phyloP scores from a whole-genome alignment of 2,113 vertebrate genomes.

The Clarias magur region DNA sequence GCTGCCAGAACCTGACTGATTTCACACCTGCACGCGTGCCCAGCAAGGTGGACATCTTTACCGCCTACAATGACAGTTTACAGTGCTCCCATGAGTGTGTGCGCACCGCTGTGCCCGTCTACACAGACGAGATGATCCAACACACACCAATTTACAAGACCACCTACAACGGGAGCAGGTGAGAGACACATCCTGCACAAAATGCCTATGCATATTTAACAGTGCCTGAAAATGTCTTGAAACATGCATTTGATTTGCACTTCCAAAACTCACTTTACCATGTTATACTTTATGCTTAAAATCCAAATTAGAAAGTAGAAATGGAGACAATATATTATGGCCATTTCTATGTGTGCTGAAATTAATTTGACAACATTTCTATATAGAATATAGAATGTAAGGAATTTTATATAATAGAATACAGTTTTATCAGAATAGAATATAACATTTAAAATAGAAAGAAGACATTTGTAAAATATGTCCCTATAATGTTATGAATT shows the following conservation, averaged over 20 bases:
- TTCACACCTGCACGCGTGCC: constrained; percentile 90
- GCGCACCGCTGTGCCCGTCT: constrained; percentile 84
- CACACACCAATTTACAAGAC: constrained; percentile 88
- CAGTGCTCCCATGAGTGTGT: constrained; percentile 98
- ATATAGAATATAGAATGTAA: background rate
- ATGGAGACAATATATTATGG: background rate
- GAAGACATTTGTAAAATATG: background rate
- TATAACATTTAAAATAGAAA: background rate
- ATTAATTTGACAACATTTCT: too few species aligned
- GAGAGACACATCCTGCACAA: constrained; percentile 31
- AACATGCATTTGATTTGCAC: background rate
- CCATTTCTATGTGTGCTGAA: too few species aligned
- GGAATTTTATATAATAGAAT: background rate
- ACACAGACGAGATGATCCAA: constrained; percentile 88
- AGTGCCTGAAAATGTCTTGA: background rate
- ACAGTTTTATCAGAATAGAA: background rate
- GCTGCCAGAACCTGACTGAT: constrained; percentile 97
- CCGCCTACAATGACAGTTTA: constrained; percentile 95
- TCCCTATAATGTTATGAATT: background rate
- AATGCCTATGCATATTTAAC: background rate
- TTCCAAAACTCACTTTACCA: background rate
- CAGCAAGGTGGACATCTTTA: constrained; percentile 97
- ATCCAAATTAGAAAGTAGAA: background rate
- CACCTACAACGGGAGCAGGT: constrained; percentile 96
- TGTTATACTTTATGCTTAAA: background rate